phyloP scores from a whole-genome alignment of 2,888 invertebrate genomes.

The Bhutanitis thaidina region DNA sequence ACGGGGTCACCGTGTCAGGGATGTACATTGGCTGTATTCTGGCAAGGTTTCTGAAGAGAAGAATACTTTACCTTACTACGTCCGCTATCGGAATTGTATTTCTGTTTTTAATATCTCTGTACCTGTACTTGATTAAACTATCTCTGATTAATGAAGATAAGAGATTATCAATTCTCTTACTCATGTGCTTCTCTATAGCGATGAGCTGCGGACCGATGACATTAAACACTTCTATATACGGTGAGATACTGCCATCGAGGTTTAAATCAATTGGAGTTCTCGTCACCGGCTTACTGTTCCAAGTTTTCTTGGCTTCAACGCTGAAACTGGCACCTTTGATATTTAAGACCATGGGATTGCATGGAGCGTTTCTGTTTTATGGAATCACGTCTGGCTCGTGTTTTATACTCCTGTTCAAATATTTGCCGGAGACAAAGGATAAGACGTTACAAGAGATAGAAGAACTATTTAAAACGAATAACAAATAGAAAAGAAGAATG shows the following conservation, averaged over 20 bases:
- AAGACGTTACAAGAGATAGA: constrained; percentile 29
- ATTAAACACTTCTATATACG: constrained; percentile 34
- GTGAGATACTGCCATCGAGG: constrained; percentile 36
- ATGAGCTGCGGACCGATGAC: constrained; percentile 43
- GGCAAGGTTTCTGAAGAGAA: constrained; percentile 26
- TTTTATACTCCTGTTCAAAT: constrained; percentile 31
- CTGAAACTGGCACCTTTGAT: constrained; percentile 37
- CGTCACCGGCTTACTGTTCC: constrained; percentile 29
- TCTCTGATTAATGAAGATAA: constrained; percentile 26
- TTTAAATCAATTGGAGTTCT: constrained; percentile 30
- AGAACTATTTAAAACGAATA: constrained; percentile 16
- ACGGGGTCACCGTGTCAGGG: constrained; percentile 47
- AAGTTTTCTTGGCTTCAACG: constrained; percentile 30
- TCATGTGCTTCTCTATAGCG: constrained; percentile 39
- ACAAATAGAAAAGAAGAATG: background rate
- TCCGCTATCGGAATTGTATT: constrained; percentile 42
- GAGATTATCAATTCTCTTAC: constrained; percentile 36
- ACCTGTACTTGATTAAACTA: constrained; percentile 43
- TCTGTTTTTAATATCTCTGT: constrained; percentile 44
- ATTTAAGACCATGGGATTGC: constrained; percentile 31
- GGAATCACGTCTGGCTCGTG: constrained; percentile 33
- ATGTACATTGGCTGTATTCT: constrained; percentile 33
- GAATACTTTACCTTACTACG: constrained; percentile 42
- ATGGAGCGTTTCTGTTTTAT: constrained; percentile 39
- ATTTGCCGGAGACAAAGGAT: constrained; percentile 45